Evolutionary conservation across 2,113 vertebrate species (phyloP), one percentile per base, ranked within the genome.

Genomic region (Oriolus oriolus): DNA sequence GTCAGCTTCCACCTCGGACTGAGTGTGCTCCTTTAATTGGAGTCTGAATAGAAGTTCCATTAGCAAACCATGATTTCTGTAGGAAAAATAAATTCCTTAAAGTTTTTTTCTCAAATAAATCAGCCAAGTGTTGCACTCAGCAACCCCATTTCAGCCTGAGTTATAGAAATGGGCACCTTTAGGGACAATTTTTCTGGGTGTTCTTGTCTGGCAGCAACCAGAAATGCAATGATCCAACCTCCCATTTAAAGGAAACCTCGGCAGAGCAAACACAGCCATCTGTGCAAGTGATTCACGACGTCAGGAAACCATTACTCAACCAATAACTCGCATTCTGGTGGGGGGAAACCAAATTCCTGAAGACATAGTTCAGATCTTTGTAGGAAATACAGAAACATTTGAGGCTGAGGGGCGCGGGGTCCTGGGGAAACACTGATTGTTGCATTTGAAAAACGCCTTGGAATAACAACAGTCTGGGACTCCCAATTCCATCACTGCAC

Each of bases 161-260:
- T 82, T 70, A 77, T 2, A 78, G 86, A 79, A 92, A 91, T 4
- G 52, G 54, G 78, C 59, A 50, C 60, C 54, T 90, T 73, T 53
- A 74, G 91, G 71, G 81, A 86, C 4, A 8, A 50, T 83, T 96
- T 93, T 85, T 88, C 41, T 1, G 5, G 56, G 49, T 93, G 53
- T 69, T 91, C 86, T 52, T 85, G 91, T 75, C 86, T 64, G 90
- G 87, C 76, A 95, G 87, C 83, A 76, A 73, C 13, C 31, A 85
- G 53, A 91, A 69, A 61, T 64, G 64, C 63, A 65, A 92, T 96
- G 63, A 75, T 84, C 90, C 90, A 96, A 23, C 21, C 52, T 95
- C 65, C 47, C 35, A 42, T 90, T 91, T 47, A 33, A 68, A 82
- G 86, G 85, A 28, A 96, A 56, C 33, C 71, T 95, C 66, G 65